phyloP scores from a whole-genome alignment of 35 echinoderm and acorn worm species.

The Acanthaster planci region DNA sequence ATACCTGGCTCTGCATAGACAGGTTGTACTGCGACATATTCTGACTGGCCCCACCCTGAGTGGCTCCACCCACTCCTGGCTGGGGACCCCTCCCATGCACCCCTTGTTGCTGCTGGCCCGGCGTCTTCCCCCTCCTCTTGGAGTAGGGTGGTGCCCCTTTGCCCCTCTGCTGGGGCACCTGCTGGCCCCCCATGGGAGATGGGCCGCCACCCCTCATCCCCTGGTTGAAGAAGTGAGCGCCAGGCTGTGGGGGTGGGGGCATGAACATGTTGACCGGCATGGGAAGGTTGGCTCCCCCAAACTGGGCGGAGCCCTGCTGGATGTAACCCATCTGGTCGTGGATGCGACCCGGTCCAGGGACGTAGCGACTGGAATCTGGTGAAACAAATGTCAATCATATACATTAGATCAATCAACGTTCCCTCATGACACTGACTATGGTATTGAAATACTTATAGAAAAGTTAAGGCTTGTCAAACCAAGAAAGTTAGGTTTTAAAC shows the following conservation, averaged over 20 bases:
- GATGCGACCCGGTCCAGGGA: constrained; percentile 55
- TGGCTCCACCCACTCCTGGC: constrained; percentile 25
- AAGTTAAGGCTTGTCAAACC: no score
- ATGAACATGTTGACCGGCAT: constrained; percentile 98
- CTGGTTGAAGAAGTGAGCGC: constrained; percentile 81
- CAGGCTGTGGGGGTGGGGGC: constrained; percentile 83
- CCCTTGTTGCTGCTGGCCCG: not conserved
- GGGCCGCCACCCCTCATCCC: not conserved
- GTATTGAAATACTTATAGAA: not conserved
- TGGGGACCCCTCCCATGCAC: not conserved
- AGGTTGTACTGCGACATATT: constrained; percentile 86
- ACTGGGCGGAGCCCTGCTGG: constrained; percentile 68
- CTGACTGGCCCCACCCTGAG: constrained; percentile 43
- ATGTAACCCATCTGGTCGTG: constrained; percentile 98
- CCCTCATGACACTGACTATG: not conserved
- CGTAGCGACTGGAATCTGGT: constrained; percentile 42
- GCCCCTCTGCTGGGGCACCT: not conserved
- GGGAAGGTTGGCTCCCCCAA: constrained; percentile 74
- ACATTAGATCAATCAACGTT: not conserved
- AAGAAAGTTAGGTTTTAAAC: no score
- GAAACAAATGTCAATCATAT: not conserved
- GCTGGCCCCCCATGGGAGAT: constrained; percentile 18
- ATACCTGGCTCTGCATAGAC: constrained; percentile 87
- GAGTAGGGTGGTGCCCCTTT: constrained; percentile 35
- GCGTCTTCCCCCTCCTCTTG: constrained; percentile 18